Evolutionary conservation across 2,888 invertebrate genomes (phyloP), one percentile per base, ranked within the genome.

Genomic region (Meteorus cinctellus): DNA sequence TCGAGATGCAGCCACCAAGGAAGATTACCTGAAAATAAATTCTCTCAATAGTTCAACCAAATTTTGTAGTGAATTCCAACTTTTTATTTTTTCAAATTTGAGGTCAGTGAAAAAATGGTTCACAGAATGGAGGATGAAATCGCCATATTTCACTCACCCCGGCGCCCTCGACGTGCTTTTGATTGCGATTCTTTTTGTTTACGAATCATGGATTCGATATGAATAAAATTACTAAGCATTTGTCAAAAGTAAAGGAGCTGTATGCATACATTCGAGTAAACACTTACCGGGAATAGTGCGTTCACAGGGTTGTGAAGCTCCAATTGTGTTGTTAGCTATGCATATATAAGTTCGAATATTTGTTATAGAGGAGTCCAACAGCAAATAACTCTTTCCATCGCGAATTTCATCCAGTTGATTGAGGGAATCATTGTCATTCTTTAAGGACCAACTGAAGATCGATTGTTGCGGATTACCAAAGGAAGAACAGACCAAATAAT

Each of bases 281-380:
- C n/a, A 19, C 63, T 86, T 84, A 92, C 92, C 92, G 84, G 91
- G 90, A 48, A 92, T 90, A 82, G 91, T 90, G 51, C 90, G 89
- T 78, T 91, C 91, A 81, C 93, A 93, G 1, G 91, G 90, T 45
- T 89, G 89, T 31, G 91, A 92, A 55, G 89, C 86, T 72, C 97
- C 97, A 16, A 96, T 95, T 4, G 94, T 92, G 90, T 97, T 97
- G 89, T 95, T 96, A 31, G 96, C 96, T 83, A 93, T 92, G 89
- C 97, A 97, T 75, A 95, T 92, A 89, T 97, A 97, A 4, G 95
- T 96, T 76, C 96, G 92, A 82, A 92, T 91, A 83, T 92, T 93
- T 84, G 93, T 93, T 55, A 92, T 90, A 72, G 91, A 90, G 8
- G 92, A 91, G 83, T 93, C 93, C 78, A 95, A 90, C 41, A 92